phyloP scores from a whole-genome alignment of 2,797 vertebrate species.

The Sebastolobus altivelis region DNA sequence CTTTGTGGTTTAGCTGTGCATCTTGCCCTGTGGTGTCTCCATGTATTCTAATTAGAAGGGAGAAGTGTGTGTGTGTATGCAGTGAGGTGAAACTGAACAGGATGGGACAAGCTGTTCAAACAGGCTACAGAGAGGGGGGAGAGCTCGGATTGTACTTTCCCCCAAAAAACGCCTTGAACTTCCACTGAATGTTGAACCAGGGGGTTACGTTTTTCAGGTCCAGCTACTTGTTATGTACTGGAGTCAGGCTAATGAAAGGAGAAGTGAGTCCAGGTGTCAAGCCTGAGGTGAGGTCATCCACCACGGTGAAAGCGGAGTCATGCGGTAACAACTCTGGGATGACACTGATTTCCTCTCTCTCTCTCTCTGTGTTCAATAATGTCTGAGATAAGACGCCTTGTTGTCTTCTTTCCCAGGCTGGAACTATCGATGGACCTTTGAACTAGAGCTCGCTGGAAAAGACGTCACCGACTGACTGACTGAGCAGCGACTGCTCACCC shows the following conservation, averaged over 20 bases:
- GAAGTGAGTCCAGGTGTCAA: constrained; percentile 69
- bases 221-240: constrained; percentile 46
- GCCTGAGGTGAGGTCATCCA: constrained; percentile 40
- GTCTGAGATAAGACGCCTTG: constrained; percentile 18
- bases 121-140: constrained; percentile 29
- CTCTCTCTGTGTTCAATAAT: constrained; percentile 21
- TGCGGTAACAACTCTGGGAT: constrained; percentile 13
- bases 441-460: constrained; percentile 18
- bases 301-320: neutral
- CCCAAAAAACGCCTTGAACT: constrained; percentile 62
- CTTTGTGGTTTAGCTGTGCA: constrained; percentile 45
- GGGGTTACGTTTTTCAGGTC: constrained; percentile 55
- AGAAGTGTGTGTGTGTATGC: constrained; percentile 50
- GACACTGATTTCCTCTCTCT: constrained; percentile 8
- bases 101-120: constrained; percentile 81
- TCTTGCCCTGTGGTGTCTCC: constrained; percentile 40
- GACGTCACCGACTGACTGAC: constrained; percentile 16
- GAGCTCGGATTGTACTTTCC: constrained; percentile 63
- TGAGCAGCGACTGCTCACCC: constrained; percentile 13
- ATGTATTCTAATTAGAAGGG: constrained; percentile 76
- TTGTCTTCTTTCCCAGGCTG: constrained; percentile 51
- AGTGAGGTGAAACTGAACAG: constrained; percentile 76
- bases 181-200: constrained; percentile 65
- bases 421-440: constrained; percentile 54
- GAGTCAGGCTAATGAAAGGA: constrained; percentile 72